Evolutionary conservation across 2,888 invertebrate species (phyloP), one percentile per base, ranked within the genome.

Genomic region (Steinernema carpocapsae): DNA sequence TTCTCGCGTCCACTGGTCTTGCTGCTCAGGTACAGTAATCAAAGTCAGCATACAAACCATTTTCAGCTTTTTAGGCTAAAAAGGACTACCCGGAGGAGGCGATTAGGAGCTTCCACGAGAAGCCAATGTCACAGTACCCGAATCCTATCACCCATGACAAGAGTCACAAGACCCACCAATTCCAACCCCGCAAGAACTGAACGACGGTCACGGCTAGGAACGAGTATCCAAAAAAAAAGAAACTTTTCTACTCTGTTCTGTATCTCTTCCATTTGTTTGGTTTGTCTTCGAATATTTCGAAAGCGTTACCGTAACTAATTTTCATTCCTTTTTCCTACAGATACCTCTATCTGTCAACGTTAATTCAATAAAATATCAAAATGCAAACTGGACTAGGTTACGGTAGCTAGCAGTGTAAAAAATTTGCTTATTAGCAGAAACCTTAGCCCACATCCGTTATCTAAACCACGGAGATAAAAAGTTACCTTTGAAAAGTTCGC

Each of bases 1-100:
- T 81, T 56, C 77, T 82, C 22, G 73, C 78, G 24, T 78, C 81
- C 52, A 72, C 73, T 22, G 78, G 78, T 37, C 77, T 83, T 14
- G 78, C 79, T 24, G 80, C 80, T 14, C 79, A 80, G 79, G 80
- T 78, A 26, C 22, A 24, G 6, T 64, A 37, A 71, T 26, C 22
- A 19, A 17, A 1, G 42, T 24, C 29, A 26, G 14, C n/a, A 71
- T 37, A 6, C 37, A n/a, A 14, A 43, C 26, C 42, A 37, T 3
- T 37, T 37, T 37, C 37, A 10, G 37, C 26, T 10, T 6, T 7
- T 76, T 71, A 77, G 77, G 74, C 77, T 12, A 76, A 74, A 56
- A 32, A 51, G 43, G 77, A 76, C 74, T 77, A 74, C 56, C 77
- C 77, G 43, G 71, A 70, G 29, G 75, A 59, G 22, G 77, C 76